These are phyloP conservation scores for Eucera pruinosa DNA, from an alignment of 2,888 invertebrate species.

Conservation along the genomic window DNA sequence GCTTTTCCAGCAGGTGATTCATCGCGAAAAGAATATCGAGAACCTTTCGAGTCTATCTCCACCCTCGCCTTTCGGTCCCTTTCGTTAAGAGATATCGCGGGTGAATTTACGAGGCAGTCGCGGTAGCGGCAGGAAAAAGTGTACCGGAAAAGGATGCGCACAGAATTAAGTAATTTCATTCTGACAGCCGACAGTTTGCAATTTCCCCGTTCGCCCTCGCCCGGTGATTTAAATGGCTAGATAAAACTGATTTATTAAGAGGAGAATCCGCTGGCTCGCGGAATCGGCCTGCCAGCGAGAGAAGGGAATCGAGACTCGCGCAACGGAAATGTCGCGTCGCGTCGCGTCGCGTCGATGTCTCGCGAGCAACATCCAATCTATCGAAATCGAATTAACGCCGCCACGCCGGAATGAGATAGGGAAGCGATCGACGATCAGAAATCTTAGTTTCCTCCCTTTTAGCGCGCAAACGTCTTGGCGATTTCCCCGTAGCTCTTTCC, in stretches of 20 bases:
- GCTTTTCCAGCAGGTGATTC: constrained; percentile 37
- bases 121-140: constrained; percentile 48
- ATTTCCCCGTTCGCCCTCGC: constrained; percentile 9
- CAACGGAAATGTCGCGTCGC: neutral
- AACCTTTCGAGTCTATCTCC: constrained; percentile 7
- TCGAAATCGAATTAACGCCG: too few relatives aligned
- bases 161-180: constrained; percentile 47
- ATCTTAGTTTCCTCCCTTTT: too few relatives aligned
- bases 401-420: too few relatives aligned
- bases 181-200: constrained; percentile 38
- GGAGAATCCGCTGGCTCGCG: constrained; percentile 4
- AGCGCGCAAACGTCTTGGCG: too few relatives aligned
- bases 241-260: constrained; percentile 46
- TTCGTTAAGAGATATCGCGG: constrained; percentile 18
- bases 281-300: neutral
- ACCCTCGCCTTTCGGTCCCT: neutral
- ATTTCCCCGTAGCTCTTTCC: too few relatives aligned
- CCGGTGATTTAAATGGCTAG: constrained; percentile 30
- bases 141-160: constrained; percentile 23
- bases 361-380: too few relatives aligned
- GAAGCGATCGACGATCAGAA: too few relatives aligned
- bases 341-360: too few relatives aligned
- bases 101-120: constrained; percentile 68
- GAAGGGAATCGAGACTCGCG: neutral
- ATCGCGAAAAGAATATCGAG: constrained; percentile 28